A percentile compares a stretch with the other conserved stretches of the same genome.
These are phyloP conservation scores for Limonius californicus DNA, from an alignment of 1,140 invertebrate genomes.

Conservation along the genomic window DNA sequence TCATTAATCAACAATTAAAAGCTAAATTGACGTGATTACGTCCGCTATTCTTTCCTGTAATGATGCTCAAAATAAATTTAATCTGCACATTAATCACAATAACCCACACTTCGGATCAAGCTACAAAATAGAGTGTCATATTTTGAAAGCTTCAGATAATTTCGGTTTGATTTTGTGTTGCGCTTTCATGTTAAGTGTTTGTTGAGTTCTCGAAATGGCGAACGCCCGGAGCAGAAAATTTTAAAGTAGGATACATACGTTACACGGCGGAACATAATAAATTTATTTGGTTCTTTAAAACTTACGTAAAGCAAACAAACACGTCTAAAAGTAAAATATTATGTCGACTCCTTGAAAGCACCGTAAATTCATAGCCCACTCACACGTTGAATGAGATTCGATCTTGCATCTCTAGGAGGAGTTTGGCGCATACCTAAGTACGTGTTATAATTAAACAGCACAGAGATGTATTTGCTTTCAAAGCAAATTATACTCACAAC, in stretches of 20 bases:
- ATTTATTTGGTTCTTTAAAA: conserved; percentile 5
- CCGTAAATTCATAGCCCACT: conserved; percentile 6
- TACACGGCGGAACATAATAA: not conserved
- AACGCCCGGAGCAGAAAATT: too few species aligned
- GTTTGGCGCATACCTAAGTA: conserved; percentile 12
- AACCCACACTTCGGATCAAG: not conserved
- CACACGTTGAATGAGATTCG: not conserved
- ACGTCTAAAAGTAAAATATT: conserved; percentile 8
- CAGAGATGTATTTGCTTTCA: conserved; percentile 10
- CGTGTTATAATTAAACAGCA: conserved; percentile 11
- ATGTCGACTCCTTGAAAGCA: not conserved
- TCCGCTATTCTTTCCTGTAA: conserved; percentile 19
- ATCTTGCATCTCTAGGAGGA: not conserved
- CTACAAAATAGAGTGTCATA: too few species aligned
- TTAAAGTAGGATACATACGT: not conserved
- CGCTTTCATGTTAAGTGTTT: too few species aligned
- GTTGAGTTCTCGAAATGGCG: too few species aligned
- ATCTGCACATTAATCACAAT: conserved; percentile 7
- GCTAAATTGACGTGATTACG: conserved; percentile 30
- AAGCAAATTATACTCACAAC: conserved; percentile 5
- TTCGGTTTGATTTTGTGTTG: too few species aligned
- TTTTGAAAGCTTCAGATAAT: too few species aligned
- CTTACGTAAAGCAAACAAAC: conserved; percentile 7
- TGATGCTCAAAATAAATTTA: conserved; percentile 19
- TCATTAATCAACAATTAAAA: conserved; percentile 36